phyloP scores from a whole-genome alignment of 1,140 invertebrate species.

The Lysiphlebus fabarum region DNA sequence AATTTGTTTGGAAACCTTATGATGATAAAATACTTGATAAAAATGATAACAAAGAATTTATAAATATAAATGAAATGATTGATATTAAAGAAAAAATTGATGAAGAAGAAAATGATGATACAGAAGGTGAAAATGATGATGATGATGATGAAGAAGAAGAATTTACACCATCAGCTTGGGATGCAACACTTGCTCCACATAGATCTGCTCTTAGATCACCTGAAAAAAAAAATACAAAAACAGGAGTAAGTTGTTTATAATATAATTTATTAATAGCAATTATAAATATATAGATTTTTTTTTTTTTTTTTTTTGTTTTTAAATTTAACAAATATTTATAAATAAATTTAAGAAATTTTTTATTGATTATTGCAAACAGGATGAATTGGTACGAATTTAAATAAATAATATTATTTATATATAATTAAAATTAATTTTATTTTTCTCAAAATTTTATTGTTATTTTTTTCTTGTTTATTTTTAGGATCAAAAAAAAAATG shows the following conservation, averaged over 20 bases:
- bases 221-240: slow-evolving; percentile 50
- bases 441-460: background rate
- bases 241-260: slow-evolving; percentile 39
- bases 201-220: slow-evolving; percentile 58
- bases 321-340: slow-evolving; percentile 6
- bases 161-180: slow-evolving; percentile 61
- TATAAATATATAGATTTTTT: background rate
- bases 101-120: slow-evolving; percentile 41
- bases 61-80: background rate
- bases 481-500: slow-evolving; percentile 60
- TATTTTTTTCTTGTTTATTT: slow-evolving; percentile 26
- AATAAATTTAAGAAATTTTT: slow-evolving; percentile 21
- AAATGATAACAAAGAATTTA: slow-evolving; percentile 12
- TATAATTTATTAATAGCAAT: background rate
- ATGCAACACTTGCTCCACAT: slow-evolving; percentile 57
- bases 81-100: slow-evolving; percentile 30
- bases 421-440: background rate
- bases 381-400: slow-evolving; percentile 47
- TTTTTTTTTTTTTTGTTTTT: slow-evolving; percentile 10
- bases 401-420: slow-evolving; percentile 14
- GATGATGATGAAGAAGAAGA: slow-evolving; percentile 53
- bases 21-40: background rate
- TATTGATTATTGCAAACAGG: slow-evolving; percentile 43
- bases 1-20: slow-evolving; percentile 68
- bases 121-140: no score